These are phyloP conservation scores for Thecocarcelia acutangulata DNA, from an alignment of 2,888 invertebrate genomes.

Conservation along the genomic window DNA sequence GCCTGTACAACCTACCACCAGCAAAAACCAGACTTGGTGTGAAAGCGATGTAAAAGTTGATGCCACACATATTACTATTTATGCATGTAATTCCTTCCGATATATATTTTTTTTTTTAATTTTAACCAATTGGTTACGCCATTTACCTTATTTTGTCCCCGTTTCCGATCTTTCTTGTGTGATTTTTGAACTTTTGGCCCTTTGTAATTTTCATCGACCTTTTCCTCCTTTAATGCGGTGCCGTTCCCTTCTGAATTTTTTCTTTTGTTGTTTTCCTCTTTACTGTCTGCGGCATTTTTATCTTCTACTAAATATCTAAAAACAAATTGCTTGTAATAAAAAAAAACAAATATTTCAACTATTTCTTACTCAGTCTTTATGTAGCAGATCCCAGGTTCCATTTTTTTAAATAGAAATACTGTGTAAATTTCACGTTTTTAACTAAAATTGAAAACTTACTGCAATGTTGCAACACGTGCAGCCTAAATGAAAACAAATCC, in stretches of 20 bases:
- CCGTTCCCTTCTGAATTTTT: conserved; percentile 35
- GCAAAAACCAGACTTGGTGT: no score
- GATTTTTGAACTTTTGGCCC: conserved; percentile 71
- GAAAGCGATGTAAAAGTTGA: no score
- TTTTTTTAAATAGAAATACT: conserved; percentile 62
- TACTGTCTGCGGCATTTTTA: conserved; percentile 68
- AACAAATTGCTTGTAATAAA: not conserved
- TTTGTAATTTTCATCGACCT: conserved; percentile 24
- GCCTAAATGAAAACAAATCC: no score
- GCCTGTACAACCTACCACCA: no score
- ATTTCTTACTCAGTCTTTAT: conserved; percentile 78
- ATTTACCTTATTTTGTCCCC: conserved; percentile 79
- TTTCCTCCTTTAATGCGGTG: not conserved
- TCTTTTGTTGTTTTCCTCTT: conserved; percentile 48
- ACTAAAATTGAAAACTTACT: not conserved
- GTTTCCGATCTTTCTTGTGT: conserved; percentile 76
- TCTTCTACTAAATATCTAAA: conserved; percentile 72
- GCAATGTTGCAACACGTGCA: conserved; percentile 54
- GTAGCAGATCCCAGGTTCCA: conserved; percentile 80
- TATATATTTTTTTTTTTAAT: no score
- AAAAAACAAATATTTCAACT: not conserved
- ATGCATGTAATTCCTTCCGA: no score
- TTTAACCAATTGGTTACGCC: no score
- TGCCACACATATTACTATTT: no score
- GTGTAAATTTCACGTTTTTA: not conserved